These are phyloP conservation scores for Sinocyclocheilus maitianheensis DNA, from an alignment of 2,113 vertebrate species.

Conservation along the genomic window DNA sequence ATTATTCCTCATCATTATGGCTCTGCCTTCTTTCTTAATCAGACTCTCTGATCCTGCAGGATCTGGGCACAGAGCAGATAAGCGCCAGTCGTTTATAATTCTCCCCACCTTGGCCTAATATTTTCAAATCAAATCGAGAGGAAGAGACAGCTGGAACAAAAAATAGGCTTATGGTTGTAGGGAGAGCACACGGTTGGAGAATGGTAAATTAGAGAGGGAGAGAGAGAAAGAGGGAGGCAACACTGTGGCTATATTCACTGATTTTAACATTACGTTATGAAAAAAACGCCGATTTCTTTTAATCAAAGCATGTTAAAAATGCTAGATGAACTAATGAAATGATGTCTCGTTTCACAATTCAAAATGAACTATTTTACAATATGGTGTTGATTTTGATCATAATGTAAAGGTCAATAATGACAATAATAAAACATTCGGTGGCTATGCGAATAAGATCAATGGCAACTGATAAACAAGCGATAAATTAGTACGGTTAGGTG, in stretches of 20 bases:
- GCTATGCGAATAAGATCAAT: constrained; percentile 48
- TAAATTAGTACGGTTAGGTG: constrained; percentile 36
- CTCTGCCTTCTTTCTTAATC: constrained; percentile 99
- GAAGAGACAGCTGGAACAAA: constrained; percentile 84
- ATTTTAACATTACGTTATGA: neutral
- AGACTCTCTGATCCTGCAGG: constrained; percentile 98
- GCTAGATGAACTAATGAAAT: neutral
- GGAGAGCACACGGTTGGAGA: constrained; percentile 77
- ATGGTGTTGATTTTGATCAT: neutral
- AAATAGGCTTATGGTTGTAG: constrained; percentile 73
- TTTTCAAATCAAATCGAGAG: constrained; percentile 96
- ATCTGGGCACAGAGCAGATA: constrained; percentile 99
- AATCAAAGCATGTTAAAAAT: neutral
- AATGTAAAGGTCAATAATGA: constrained; percentile 40
- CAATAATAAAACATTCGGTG: constrained; percentile 52
- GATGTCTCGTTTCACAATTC: neutral
- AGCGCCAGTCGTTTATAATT: constrained; percentile 98
- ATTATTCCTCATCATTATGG: constrained; percentile 99
- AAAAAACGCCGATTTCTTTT: neutral
- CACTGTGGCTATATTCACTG: neutral
- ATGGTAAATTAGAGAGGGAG: constrained; percentile 73
- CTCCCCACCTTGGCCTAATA: constrained; percentile 98
- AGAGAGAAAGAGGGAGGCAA: constrained; percentile 4
- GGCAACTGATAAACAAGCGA: constrained; percentile 29
- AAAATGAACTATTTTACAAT: neutral